phyloP scores from a whole-genome alignment of 37 sponge, comb jelly and placozoan genomes.

The Amphimedon queenslandica region DNA sequence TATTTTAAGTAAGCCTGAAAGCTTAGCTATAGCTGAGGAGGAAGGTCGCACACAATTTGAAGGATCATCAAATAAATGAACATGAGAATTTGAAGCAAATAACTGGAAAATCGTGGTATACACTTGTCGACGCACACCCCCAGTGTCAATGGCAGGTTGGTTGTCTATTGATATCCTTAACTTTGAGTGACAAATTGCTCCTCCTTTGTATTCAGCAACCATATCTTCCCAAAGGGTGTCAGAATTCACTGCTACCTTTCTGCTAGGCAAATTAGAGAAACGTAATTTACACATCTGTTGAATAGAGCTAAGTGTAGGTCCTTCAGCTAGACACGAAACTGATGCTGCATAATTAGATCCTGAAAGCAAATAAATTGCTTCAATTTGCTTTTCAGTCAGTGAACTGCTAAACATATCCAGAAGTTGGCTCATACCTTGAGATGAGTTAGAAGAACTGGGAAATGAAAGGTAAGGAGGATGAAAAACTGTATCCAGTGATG shows the following conservation, averaged over 20 bases:
- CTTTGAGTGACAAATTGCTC: background rate
- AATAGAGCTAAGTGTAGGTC: constrained; percentile 1
- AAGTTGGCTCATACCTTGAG: background rate
- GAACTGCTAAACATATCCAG: background rate
- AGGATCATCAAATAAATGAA: constrained; percentile 18
- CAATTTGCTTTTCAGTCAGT: background rate
- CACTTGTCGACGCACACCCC: constrained; percentile 25
- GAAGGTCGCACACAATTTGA: background rate
- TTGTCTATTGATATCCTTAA: background rate
- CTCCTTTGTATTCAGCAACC: constrained; percentile 11
- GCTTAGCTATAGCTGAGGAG: background rate
- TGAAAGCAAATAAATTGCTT: background rate
- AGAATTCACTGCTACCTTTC: constrained; percentile 10
- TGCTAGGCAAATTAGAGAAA: background rate
- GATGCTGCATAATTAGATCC: background rate
- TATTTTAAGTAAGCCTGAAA: constrained; percentile 17
- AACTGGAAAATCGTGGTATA: background rate
- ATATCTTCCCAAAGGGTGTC: constrained; percentile 10
- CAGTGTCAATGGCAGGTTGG: constrained; percentile 21
- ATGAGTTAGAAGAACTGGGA: too few relatives aligned
- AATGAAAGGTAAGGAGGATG: too few relatives aligned
- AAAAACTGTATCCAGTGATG: too few relatives aligned
- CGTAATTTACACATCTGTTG: background rate
- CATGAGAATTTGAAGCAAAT: constrained; percentile 2
- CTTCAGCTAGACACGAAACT: background rate